Evolutionary conservation across 2,797 vertebrate species (phyloP).

Genomic region (Pangasius djambal): DNA sequence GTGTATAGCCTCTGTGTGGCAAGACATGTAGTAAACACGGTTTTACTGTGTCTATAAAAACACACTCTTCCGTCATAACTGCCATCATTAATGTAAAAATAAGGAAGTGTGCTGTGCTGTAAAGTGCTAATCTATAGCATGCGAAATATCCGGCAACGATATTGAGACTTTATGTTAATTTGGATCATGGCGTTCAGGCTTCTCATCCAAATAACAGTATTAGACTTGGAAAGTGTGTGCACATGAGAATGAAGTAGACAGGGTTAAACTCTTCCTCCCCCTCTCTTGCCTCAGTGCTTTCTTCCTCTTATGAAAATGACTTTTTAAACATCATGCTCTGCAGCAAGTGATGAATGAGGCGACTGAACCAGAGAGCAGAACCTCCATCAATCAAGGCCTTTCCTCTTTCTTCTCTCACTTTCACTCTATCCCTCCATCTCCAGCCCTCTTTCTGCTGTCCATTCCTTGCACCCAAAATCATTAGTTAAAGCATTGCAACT

Average conservation of each 20-base stretch:
- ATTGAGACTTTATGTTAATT: constrained; percentile 5
- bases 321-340: constrained; percentile 58
- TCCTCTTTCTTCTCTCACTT: constrained; percentile 20
- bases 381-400: constrained; percentile 50
- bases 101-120: neutral
- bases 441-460: constrained; percentile 1
- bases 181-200: neutral
- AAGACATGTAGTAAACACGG: neutral
- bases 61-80: neutral
- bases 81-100: constrained; percentile 11
- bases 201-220: constrained; percentile 17
- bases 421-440: constrained; percentile 38
- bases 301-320: constrained; percentile 54
- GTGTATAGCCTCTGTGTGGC: constrained; percentile 31
- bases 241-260: neutral
- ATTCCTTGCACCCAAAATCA: constrained; percentile 66
- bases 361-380: constrained; percentile 40
- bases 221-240: neutral
- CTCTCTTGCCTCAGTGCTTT: constrained; percentile 10
- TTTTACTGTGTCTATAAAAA: constrained; percentile 17
- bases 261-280: constrained; percentile 39
- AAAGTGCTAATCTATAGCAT: neutral
- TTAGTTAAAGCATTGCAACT: constrained; percentile 79
- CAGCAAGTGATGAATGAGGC: constrained; percentile 64
- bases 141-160: neutral